Conservation (phyloP, 2,113 vertebrate genomes). For the Tetraodon nigroviridis region DNA sequence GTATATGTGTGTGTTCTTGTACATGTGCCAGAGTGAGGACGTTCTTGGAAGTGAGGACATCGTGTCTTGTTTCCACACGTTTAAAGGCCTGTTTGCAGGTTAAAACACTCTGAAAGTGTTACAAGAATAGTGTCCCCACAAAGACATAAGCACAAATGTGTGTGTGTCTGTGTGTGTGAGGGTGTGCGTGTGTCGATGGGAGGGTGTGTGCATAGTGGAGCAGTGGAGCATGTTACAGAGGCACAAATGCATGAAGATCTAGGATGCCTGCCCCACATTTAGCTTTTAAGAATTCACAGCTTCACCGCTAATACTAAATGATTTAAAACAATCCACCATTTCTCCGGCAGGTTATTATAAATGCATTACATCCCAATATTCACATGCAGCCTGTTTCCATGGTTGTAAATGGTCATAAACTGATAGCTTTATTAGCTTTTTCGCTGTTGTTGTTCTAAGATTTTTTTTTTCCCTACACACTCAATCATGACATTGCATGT, state of each 20-base stretch:
- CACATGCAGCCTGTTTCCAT: not conserved
- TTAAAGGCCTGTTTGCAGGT: too few relatives aligned
- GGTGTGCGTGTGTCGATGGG: not conserved
- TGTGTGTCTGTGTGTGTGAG: not conserved
- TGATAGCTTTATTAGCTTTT: not conserved
- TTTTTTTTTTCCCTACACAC: slow-evolving; percentile 4
- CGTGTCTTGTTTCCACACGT: too few relatives aligned
- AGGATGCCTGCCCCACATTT: slow-evolving; percentile 57
- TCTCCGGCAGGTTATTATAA: slow-evolving; percentile 42
- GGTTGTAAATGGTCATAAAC: not conserved
- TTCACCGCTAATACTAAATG: slow-evolving; percentile 55
- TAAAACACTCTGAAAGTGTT: too few relatives aligned
- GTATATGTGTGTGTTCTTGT: slow-evolving; percentile 3
- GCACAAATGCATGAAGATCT: slow-evolving; percentile 55
- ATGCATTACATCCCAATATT: slow-evolving; percentile 29
- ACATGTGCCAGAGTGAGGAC: not conserved
- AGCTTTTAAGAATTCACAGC: slow-evolving; percentile 51
- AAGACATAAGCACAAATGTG: too few relatives aligned
- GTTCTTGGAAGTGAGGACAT: too few relatives aligned
- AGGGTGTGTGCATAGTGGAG: slow-evolving; percentile 43
- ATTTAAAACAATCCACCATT: slow-evolving; percentile 60
- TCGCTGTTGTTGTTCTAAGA: not conserved
- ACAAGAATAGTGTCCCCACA: too few relatives aligned
- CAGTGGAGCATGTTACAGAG: slow-evolving; percentile 53
- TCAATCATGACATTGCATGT: slow-evolving; percentile 19